phyloP scores from a whole-genome alignment of 2,113 vertebrate genomes.

The Ramphastos sulfuratus region DNA sequence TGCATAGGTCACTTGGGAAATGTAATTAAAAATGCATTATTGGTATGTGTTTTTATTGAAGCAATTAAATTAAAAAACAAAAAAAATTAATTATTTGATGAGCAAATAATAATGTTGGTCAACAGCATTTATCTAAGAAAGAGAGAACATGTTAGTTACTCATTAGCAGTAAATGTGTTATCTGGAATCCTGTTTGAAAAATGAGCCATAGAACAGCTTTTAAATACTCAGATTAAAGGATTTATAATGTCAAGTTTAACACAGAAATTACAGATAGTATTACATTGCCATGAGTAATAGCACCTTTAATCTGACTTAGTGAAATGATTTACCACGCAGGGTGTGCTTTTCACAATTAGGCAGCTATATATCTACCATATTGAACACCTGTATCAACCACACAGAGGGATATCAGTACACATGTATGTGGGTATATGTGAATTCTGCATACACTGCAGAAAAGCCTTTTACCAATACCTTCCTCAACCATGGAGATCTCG shows the following conservation, averaged over 20 bases:
- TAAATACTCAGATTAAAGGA: constrained; percentile 93
- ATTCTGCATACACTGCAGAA: neutral
- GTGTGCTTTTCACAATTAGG: constrained; percentile 57
- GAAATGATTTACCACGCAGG: constrained; percentile 75
- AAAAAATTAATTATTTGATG: constrained; percentile 91
- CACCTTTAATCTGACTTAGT: constrained; percentile 84
- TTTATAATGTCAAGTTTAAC: constrained; percentile 97
- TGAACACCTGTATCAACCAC: neutral
- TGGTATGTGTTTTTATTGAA: constrained; percentile 95
- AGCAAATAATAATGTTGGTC: constrained; percentile 99
- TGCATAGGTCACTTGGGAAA: constrained; percentile 96
- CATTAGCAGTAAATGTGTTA: constrained; percentile 90
- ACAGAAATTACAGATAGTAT: constrained; percentile 87
- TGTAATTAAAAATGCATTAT: constrained; percentile 99
- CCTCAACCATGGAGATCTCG: neutral
- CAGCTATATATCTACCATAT: constrained; percentile 31
- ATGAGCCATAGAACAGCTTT: constrained; percentile 87
- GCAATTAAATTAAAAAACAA: constrained; percentile 97
- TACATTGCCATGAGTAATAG: constrained; percentile 81
- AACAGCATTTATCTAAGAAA: constrained; percentile 93
- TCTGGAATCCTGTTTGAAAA: constrained; percentile 87
- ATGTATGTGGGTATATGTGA: neutral
- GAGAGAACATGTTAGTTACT: constrained; percentile 84
- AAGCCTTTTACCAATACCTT: neutral
- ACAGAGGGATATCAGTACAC: neutral